phyloP scores from a whole-genome alignment of 2,113 vertebrate genomes.

The Corydoras sp. region DNA sequence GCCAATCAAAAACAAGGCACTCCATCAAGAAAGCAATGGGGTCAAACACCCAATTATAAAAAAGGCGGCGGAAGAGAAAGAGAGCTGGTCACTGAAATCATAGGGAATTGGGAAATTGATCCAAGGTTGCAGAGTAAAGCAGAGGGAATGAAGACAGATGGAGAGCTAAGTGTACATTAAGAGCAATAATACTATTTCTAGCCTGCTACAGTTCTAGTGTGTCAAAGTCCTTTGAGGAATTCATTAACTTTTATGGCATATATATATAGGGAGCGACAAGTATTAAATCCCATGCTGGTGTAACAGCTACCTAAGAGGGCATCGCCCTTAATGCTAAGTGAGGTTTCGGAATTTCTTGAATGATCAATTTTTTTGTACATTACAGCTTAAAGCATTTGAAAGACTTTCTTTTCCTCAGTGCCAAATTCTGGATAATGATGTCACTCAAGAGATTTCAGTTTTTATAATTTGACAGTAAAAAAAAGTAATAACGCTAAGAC shows the following conservation, averaged over 20 bases:
- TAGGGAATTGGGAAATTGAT: slow-evolving; percentile 50
- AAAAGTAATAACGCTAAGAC: slow-evolving; percentile 49
- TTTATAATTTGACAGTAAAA: slow-evolving; percentile 49
- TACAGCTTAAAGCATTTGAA: slow-evolving; percentile 50
- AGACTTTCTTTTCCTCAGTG: slow-evolving; percentile 7
- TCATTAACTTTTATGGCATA: slow-evolving; percentile 50
- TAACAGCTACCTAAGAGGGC: slow-evolving; percentile 47
- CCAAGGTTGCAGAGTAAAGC: slow-evolving; percentile 36
- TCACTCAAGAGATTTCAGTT: slow-evolving; percentile 57
- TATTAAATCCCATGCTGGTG: slow-evolving; percentile 58
- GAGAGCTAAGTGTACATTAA: slow-evolving; percentile 44
- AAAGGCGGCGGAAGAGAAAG: slow-evolving; percentile 40
- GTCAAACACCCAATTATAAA: slow-evolving; percentile 52
- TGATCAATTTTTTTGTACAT: slow-evolving; percentile 48
- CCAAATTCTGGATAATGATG: slow-evolving; percentile 65
- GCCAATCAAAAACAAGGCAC: slow-evolving; percentile 34
- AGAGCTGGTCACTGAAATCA: slow-evolving; percentile 51
- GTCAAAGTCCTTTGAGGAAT: slow-evolving; percentile 46
- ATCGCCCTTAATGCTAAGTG: slow-evolving; percentile 59
- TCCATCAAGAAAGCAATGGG: slow-evolving; percentile 45
- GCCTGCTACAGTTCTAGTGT: slow-evolving; percentile 42
- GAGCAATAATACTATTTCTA: slow-evolving; percentile 50
- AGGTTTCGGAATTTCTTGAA: slow-evolving; percentile 44
- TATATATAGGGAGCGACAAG: slow-evolving; percentile 58
- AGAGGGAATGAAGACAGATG: slow-evolving; percentile 46